Evolutionary conservation across 2,797 vertebrate genomes (phyloP).

Genomic region (Aviceda leuphotes): DNA sequence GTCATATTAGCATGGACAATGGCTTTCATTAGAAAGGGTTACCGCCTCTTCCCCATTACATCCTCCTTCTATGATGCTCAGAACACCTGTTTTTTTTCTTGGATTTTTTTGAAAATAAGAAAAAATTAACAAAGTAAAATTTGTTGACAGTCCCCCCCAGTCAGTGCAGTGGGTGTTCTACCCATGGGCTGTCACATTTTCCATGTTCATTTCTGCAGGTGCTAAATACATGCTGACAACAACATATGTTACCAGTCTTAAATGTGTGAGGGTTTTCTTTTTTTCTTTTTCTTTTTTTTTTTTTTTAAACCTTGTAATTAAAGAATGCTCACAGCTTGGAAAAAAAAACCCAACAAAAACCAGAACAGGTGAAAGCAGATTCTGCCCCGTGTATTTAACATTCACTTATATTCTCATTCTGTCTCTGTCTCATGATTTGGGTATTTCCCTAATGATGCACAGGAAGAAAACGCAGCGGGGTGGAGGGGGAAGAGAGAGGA

Average conservation of each 20-base stretch:
- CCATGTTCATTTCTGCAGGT: slow-evolving; percentile 82
- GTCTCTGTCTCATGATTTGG: neutral
- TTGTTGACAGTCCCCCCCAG: slow-evolving; percentile 77
- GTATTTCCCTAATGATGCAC: slow-evolving; percentile 12
- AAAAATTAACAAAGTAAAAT: slow-evolving; percentile 82
- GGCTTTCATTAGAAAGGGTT: slow-evolving; percentile 27
- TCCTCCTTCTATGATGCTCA: slow-evolving; percentile 5
- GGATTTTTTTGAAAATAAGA: slow-evolving; percentile 70
- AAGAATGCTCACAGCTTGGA: slow-evolving; percentile 69
- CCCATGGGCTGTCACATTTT: slow-evolving; percentile 76
- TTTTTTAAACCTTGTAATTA: slow-evolving; percentile 77
- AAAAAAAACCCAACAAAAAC: neutral
- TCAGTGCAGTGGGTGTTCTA: slow-evolving; percentile 66
- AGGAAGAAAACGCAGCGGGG: neutral
- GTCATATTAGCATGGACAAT: neutral
- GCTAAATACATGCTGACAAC: slow-evolving; percentile 83
- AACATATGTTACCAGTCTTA: slow-evolving; percentile 83
- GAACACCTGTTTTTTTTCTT: slow-evolving; percentile 68
- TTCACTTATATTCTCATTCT: neutral
- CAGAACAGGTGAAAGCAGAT: slow-evolving; percentile 71
- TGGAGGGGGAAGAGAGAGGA: neutral
- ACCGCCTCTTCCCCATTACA: slow-evolving; percentile 20
- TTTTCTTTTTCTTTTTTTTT: neutral
- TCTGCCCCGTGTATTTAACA: slow-evolving; percentile 49
- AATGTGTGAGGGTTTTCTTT: slow-evolving; percentile 20